A percentile compares a stretch with the other conserved stretches of the same genome.
Conservation (phyloP, 2,113 vertebrate species). For the Ctenomys sociabilis region DNA sequence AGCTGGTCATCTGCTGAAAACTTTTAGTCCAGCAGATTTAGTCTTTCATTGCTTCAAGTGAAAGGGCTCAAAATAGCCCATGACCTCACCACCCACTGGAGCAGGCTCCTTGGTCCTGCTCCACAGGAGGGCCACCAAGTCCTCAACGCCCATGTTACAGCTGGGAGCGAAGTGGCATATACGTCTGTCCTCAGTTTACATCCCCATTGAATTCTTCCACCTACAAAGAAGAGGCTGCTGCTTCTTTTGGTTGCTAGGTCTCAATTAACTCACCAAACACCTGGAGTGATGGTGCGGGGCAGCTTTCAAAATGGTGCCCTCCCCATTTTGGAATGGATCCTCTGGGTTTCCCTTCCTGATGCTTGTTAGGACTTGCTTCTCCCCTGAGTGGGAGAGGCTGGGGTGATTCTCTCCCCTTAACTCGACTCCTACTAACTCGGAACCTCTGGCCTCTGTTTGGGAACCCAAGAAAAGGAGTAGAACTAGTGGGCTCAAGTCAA, state of each 20-base stretch:
- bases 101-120: background rate
- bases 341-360: constrained; percentile 51
- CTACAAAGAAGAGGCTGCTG: background rate
- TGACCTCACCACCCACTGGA: background rate
- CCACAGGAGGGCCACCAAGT: background rate
- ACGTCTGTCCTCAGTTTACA: background rate
- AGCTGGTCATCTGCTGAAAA: constrained; percentile 49
- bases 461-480: constrained; percentile 67
- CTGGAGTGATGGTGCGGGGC: background rate
- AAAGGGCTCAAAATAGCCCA: background rate
- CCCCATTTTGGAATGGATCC: constrained; percentile 35
- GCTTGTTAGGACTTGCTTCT: constrained; percentile 76
- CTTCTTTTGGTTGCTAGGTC: background rate
- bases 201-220: background rate
- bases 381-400: constrained; percentile 70
- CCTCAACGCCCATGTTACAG: background rate
- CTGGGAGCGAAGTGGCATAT: background rate
- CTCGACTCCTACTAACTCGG: constrained; percentile 68
- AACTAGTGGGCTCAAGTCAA: constrained; percentile 62
- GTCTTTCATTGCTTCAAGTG: constrained; percentile 13
- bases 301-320: background rate
- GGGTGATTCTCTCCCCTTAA: constrained; percentile 78
- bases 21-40: constrained; percentile 8
- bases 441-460: constrained; percentile 75
- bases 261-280: background rate